phyloP scores from a whole-genome alignment of 2,113 vertebrate species.

The Malurus elegans region DNA sequence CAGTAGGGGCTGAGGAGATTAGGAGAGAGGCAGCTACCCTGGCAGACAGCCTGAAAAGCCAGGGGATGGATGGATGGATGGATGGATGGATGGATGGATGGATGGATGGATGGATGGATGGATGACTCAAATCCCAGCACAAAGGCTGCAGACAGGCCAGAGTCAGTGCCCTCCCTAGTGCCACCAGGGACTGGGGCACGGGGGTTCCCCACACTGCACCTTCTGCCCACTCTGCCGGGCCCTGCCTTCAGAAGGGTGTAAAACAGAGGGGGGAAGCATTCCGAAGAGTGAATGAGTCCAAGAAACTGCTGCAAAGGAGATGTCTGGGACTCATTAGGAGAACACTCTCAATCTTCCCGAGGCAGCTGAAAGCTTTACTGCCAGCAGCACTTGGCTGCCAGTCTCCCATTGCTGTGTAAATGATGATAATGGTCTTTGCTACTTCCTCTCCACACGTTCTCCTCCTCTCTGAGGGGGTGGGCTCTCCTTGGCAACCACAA shows the following conservation, averaged over 20 bases:
- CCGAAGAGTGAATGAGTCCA: background rate
- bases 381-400: slow-evolving; percentile 55
- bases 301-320: slow-evolving; percentile 13
- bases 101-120: no score
- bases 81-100: background rate
- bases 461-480: background rate
- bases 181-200: background rate
- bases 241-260: background rate
- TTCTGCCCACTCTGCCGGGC: background rate
- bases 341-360: slow-evolving; percentile 29
- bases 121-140: background rate
- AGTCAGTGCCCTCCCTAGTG: background rate
- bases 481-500: slow-evolving; percentile 3
- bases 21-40: background rate
- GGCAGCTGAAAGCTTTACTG: slow-evolving; percentile 63
- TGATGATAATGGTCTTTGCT: slow-evolving; percentile 49
- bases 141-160: background rate
- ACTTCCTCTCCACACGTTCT: slow-evolving; percentile 29
- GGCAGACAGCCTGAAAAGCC: background rate
- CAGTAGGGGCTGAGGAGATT: background rate
- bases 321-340: slow-evolving; percentile 57
- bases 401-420: slow-evolving; percentile 43
- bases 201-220: background rate
- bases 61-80: background rate
- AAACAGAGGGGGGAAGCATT: background rate